Conservation (phyloP, 2,113 vertebrate genomes). For the Sturnira hondurensis region DNA sequence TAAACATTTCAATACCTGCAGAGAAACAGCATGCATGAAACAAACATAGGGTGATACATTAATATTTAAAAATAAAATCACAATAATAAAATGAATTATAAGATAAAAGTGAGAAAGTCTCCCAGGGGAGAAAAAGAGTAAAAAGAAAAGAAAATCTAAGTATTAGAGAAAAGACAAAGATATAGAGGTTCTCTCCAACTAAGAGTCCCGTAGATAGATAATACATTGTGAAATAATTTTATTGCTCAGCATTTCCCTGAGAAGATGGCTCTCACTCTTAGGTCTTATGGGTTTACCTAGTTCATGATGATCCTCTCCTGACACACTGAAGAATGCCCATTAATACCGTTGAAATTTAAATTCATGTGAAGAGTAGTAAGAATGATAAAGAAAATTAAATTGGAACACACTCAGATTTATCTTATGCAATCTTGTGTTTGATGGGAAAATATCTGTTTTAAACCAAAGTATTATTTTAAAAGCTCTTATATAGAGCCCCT, state of each 20-base stretch:
- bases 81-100: background rate
- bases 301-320: background rate
- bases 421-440: background rate
- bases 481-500: background rate
- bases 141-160: background rate
- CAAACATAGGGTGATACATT: background rate
- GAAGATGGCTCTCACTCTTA: background rate
- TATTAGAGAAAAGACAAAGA: background rate
- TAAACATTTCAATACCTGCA: background rate
- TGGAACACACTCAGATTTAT: background rate
- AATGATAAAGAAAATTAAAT: conserved; percentile 18
- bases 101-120: background rate
- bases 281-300: background rate
- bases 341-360: background rate
- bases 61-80: background rate
- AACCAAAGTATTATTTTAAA: background rate
- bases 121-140: background rate
- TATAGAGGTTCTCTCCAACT: background rate
- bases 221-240: background rate
- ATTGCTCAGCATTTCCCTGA: background rate
- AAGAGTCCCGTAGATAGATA: background rate
- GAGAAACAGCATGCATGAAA: background rate
- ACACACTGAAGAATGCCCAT: background rate
- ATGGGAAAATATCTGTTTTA: background rate
- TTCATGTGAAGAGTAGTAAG: background rate